Base-by-base conservation (phyloP, 1,140 invertebrate species). In the Bombus waltoni region DNA sequence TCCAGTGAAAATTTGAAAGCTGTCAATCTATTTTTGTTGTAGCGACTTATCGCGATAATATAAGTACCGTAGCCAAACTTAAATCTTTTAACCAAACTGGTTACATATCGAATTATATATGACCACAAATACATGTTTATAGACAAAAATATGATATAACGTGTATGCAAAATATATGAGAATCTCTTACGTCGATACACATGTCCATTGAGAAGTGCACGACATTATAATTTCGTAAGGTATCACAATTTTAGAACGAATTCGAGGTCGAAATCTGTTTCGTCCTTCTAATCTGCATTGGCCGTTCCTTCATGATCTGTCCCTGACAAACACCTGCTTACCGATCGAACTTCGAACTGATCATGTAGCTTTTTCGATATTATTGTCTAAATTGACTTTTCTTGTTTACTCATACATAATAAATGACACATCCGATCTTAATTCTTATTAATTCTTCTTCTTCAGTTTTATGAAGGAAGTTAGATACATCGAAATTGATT, bases 181-280 rank as follows among this genome's bases (percentile, higher is more conserved):
- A 9, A 81, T 71, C 38, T 65, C 44, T 75, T 78, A 79, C 38
- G 9, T n/a, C 44, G 47, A 18, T 44, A 65, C 35, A 57, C 35
- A 80, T 77, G n/a, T 32, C 47, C 88, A 87, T 90, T 85, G 73
- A 85, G 44, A 42, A 83, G 74, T 72, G 35, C n/a, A 77, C 32
- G 22, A 9, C 25, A 72, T 73, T 65, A 59, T 32, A 42, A 57
- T 92, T 92, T 92, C 83, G 88, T 76, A 92, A 91, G 86, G 25
- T 35, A 57, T 28, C 77, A 86, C 90, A 92, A 89, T 85, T 92
- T 92, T 92, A 90, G 90, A 71, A 71, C n/a, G 40, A 87, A 88
- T 89, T 90, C 90, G 87, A 92, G 92, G 92, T 90, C 73, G 87
- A 89, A 92, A 89, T 89, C 79, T 85, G 83, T 78, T 62, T 59